Percentiles rank a stretch among this genome's conserved stretches.
Conservation (phyloP, 2,113 vertebrate species). For the Nasalis larvatus region DNA sequence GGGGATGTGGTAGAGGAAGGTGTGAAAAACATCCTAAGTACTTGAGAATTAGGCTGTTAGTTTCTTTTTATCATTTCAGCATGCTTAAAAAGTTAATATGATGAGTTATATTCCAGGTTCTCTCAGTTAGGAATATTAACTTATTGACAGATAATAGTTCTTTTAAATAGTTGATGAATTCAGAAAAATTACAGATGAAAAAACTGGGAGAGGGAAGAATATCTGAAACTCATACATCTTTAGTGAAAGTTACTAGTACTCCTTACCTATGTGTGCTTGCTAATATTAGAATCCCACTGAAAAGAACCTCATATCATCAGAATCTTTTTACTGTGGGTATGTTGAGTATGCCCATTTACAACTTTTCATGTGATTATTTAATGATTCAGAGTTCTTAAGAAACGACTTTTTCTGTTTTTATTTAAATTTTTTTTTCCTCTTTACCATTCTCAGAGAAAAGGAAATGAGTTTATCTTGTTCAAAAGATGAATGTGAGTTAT, state of each 20-base stretch:
- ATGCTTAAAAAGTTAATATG: slow-evolving; percentile 12
- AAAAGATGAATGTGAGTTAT: slow-evolving; percentile 26
- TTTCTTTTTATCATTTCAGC: not conserved
- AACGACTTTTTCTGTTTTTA: not conserved
- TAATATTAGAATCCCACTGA: not conserved
- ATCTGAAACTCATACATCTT: not conserved
- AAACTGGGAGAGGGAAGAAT: slow-evolving; percentile 15
- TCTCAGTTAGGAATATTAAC: slow-evolving; percentile 1
- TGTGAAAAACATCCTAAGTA: not conserved
- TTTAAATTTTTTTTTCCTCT: no score
- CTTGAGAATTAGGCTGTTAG: slow-evolving; percentile 17
- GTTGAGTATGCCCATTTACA: not conserved
- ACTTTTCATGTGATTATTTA: slow-evolving; percentile 21
- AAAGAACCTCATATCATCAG: not conserved
- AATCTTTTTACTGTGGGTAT: not conserved
- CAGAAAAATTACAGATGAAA: not conserved
- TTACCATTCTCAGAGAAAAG: not conserved
- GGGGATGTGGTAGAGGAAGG: not conserved
- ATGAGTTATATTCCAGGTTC: not conserved
- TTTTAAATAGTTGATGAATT: not conserved
- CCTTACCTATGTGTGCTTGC: not conserved
- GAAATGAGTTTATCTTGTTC: slow-evolving; percentile 16
- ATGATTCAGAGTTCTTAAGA: not conserved
- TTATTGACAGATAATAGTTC: not conserved
- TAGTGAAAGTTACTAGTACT: not conserved